Percentiles rank a stretch among this genome's conserved stretches.
Conservation (phyloP, 2,113 vertebrate species). For the Recurvirostra avosetta region DNA sequence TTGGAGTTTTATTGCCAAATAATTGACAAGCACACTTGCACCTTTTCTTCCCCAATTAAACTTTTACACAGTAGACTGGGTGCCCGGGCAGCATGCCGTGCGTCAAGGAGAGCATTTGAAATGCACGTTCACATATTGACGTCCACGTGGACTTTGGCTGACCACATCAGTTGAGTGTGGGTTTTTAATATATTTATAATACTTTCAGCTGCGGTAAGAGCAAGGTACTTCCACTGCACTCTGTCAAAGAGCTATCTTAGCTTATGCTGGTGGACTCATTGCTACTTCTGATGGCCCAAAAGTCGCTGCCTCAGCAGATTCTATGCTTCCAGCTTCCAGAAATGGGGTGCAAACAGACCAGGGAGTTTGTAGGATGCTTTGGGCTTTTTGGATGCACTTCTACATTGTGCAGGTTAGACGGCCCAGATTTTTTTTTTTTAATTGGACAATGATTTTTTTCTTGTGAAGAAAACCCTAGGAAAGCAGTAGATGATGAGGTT, state of each 20-base stretch:
- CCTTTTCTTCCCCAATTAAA: background rate
- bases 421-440: background rate
- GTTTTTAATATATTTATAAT: background rate
- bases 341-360: background rate
- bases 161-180: background rate
- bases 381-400: background rate
- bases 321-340: background rate
- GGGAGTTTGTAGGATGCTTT: background rate
- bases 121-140: background rate
- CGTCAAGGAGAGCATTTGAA: background rate
- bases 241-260: background rate
- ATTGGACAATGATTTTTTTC: background rate
- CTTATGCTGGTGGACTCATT: background rate
- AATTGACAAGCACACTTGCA: background rate
- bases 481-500: background rate
- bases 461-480: background rate
- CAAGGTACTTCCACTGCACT: background rate
- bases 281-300: background rate
- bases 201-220: background rate
- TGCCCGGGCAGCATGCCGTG: background rate
- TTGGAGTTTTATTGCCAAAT: background rate
- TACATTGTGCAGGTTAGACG: background rate
- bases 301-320: background rate
- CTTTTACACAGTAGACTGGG: background rate
- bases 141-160: background rate